Evolutionary conservation across 2,113 vertebrate genomes (phyloP).

Genomic region (Chinchilla lanigera): DNA sequence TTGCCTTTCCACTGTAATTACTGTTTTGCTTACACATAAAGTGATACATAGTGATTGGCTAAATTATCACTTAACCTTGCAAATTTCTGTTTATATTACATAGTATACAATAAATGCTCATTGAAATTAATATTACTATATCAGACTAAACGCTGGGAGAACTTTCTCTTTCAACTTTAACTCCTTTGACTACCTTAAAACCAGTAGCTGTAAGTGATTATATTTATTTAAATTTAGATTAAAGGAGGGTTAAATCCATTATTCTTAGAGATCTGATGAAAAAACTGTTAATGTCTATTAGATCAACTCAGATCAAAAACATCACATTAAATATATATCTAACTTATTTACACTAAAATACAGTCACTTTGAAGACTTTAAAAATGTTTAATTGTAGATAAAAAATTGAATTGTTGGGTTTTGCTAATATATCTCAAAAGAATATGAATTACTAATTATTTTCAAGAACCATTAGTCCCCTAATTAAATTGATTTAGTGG

Average conservation of each 20-base stretch:
- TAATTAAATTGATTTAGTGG: not conserved
- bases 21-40: conserved; percentile 20
- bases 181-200: not conserved
- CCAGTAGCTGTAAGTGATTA: not conserved
- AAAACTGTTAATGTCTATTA: not conserved
- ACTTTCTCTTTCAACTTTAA: conserved; percentile 6
- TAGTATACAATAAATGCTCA: not conserved
- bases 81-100: not conserved
- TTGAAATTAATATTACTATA: not conserved
- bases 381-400: not conserved
- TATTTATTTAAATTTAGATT: not conserved
- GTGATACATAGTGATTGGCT: not conserved
- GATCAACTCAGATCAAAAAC: not conserved
- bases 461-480: not conserved
- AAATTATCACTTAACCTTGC: not conserved
- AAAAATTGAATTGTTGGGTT: not conserved
- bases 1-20: not conserved
- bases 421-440: not conserved
- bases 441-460: not conserved
- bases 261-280: not conserved
- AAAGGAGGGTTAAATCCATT: not conserved
- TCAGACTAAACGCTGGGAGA: not conserved
- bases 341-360: not conserved
- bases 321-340: not conserved
- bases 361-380: not conserved